Base-by-base conservation (phyloP, 2,113 vertebrate species). In the Oreamnos americanus region DNA sequence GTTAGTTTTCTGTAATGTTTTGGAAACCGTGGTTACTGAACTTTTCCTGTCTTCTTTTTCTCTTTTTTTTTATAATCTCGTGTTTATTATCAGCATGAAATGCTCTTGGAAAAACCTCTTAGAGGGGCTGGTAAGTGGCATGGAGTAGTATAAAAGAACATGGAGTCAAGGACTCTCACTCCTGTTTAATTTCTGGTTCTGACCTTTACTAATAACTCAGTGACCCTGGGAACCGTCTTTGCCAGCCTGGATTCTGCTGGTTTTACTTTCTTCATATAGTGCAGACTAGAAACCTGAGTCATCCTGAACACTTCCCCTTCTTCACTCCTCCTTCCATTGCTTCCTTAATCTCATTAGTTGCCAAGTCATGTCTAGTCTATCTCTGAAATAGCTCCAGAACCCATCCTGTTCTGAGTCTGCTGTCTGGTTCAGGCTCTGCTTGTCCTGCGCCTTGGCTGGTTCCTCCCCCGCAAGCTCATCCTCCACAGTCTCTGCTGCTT, bases 311-410 rank as follows among this genome's bases (percentile, higher is more conserved):
- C 47, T 97, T 79, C 10, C n/a, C 76, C 95, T 78, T 45, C 57
- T 47, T 92, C 74, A 30, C 95, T 79, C 82, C 93, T 91, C 67
- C 76, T 91, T 89, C 91, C 83, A 43, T 94, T 49, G 79, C 88
- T 89, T 94, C 64, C 94, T 79, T 97, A 94, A 97, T 82, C 91
- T 83, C 96, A 97, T 98, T 98, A 98, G 97, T 94, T 58, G 39
- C 93, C 97, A 98, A 97, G 97, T 98, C 98, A 98, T 98, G 98
- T 97, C 97, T 94, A 74, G 96, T 79, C 93, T 98, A 30, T 93
- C 98, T 97, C 89, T 96, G 96, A 98, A 98, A 97, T 91, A 94
- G 96, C 93, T 93, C 83, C 91, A 87, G 97, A 93, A 84, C 84
- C 83, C 91, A 58, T 26, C 74, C 74, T 2, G 15, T 53, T 91